A percentile compares a stretch with the other conserved stretches of the same genome.
phyloP scores from a whole-genome alignment of 2,797 vertebrate species.

The Lepidocolaptes lacrymiger region DNA sequence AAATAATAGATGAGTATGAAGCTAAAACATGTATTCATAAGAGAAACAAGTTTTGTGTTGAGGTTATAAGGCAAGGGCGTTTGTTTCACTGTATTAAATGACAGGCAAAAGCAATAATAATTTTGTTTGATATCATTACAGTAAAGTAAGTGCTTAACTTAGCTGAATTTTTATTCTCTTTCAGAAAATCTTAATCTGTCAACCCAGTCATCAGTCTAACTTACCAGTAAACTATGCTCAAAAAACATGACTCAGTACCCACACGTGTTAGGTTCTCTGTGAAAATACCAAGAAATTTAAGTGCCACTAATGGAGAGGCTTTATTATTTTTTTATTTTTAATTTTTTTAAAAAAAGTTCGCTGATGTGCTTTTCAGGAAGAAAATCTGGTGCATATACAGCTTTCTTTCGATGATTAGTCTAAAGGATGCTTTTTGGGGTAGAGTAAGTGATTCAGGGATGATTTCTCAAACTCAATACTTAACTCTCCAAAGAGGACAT shows the following conservation, averaged over 20 bases:
- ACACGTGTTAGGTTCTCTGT: not conserved
- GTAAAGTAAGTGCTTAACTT: not conserved
- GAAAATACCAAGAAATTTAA: not conserved
- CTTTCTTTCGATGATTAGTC: not conserved
- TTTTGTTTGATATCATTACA: not conserved
- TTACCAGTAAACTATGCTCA: not conserved
- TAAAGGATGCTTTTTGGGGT: not conserved
- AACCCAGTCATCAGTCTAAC: not conserved
- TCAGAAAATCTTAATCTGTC: not conserved
- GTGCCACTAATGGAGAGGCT: not conserved
- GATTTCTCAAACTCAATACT: conserved; percentile 6
- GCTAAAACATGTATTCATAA: not conserved
- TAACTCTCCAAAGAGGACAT: not conserved
- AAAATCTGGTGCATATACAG: not conserved
- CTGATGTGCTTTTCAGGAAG: not conserved
- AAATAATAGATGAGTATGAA: not conserved
- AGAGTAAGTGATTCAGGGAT: not conserved
- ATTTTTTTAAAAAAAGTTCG: not conserved
- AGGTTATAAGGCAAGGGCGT: not conserved
- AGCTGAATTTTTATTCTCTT: not conserved
- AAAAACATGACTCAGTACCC: not conserved
- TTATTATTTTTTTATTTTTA: not conserved
- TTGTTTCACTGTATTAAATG: not conserved
- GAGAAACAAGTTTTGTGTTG: not conserved
- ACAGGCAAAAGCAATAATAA: not conserved